Evolutionary conservation across 2,797 vertebrate genomes (phyloP).

Genomic region (Enteromius radiatus): DNA sequence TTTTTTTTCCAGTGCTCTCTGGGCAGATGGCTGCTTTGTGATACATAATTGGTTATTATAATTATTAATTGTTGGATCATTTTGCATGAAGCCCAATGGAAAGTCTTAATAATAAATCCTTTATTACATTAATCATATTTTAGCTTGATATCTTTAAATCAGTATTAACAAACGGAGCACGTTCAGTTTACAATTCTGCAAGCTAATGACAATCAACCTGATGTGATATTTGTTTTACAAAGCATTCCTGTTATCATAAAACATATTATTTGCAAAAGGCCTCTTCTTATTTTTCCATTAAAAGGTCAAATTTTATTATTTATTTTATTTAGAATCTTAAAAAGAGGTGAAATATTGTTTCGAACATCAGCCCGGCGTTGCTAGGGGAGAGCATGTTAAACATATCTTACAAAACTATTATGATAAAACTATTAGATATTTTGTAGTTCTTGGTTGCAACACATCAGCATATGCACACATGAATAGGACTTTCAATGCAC

Average conservation of each 20-base stretch:
- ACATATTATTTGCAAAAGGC: background rate
- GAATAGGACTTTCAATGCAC: background rate
- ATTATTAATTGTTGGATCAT: constrained; percentile 6
- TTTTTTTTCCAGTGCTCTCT: background rate
- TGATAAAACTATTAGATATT: background rate
- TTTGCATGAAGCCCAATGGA: background rate
- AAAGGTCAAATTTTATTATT: background rate
- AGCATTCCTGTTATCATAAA: constrained; percentile 3
- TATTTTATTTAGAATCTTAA: constrained; percentile 8
- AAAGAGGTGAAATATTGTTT: background rate
- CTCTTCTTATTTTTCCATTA: background rate
- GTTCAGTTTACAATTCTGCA: background rate
- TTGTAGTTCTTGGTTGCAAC: constrained; percentile 1
- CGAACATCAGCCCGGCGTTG: background rate
- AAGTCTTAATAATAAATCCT: background rate
- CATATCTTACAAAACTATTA: background rate
- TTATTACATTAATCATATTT: constrained; percentile 1
- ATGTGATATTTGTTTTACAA: background rate
- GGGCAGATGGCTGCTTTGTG: constrained; percentile 9
- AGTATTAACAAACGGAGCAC: background rate
- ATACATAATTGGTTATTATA: background rate
- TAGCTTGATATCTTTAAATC: background rate
- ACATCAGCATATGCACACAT: background rate
- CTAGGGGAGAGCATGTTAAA: background rate
- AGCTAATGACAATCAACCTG: background rate